Evolutionary conservation across 2,113 vertebrate genomes (phyloP).

Genomic region (Megaceryle maxima): DNA sequence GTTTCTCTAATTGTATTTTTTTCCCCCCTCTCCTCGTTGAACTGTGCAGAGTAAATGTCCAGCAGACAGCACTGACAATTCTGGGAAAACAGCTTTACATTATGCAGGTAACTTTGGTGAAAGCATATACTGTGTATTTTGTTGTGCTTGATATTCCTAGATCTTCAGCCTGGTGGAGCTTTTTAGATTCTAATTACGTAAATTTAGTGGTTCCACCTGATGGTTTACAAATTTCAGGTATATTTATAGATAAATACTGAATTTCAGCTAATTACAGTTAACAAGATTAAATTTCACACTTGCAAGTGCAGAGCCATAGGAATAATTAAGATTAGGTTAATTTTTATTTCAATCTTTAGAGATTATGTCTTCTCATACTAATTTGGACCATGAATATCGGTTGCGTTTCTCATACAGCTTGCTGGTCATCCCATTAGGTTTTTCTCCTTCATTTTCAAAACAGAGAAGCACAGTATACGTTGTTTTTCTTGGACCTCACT

Average conservation of each 20-base stretch:
- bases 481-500: not conserved
- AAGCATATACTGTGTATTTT: not conserved
- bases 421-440: not conserved
- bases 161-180: not conserved
- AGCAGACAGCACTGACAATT: constrained; percentile 78
- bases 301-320: not conserved
- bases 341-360: not conserved
- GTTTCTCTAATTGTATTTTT: not conserved
- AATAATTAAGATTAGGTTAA: not conserved
- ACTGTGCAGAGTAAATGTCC: constrained; percentile 85
- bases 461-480: not conserved
- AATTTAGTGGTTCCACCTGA: not conserved
- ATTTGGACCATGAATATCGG: not conserved
- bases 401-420: not conserved
- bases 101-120: constrained; percentile 84
- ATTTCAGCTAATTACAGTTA: not conserved
- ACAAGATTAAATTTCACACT: not conserved
- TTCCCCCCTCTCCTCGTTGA: constrained; percentile 8
- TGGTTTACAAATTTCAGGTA: not conserved
- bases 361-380: not conserved
- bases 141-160: not conserved
- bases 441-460: not conserved
- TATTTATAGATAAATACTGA: not conserved
- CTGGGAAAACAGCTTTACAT: constrained; percentile 90
- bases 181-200: not conserved